These are phyloP conservation scores for Solenopsis fugax DNA, from an alignment of 1,140 invertebrate species.

Conservation along the genomic window DNA sequence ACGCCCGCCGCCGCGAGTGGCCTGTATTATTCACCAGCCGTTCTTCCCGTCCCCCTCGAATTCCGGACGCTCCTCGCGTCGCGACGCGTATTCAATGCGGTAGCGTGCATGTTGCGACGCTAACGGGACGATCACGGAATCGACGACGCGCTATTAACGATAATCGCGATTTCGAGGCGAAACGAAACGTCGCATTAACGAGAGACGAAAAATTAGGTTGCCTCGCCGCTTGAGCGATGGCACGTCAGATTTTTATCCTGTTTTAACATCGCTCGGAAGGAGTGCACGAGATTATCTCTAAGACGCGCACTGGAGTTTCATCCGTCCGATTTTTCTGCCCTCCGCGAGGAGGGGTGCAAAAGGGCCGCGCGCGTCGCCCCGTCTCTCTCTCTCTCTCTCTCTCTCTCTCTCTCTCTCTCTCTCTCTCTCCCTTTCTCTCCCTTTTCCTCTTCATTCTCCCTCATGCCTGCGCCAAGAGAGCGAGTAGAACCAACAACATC, in stretches of 20 bases:
- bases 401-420: neutral
- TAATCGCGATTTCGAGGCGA: neutral
- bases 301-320: neutral
- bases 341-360: conserved; percentile 17
- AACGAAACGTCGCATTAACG: neutral
- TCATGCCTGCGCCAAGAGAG: neutral
- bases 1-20: conserved; percentile 2
- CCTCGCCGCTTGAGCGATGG: neutral
- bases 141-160: neutral
- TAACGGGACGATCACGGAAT: neutral
- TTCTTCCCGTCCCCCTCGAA: neutral
- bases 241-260: conserved; percentile 39
- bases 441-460: neutral
- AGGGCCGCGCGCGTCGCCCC: neutral
- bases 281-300: conserved; percentile 28
- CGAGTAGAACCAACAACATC: conserved; percentile 51
- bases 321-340: conserved; percentile 17
- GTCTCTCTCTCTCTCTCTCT: neutral
- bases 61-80: neutral
- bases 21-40: conserved; percentile 50
- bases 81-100: neutral
- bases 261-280: neutral
- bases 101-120: neutral
- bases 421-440: neutral
- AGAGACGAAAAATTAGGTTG: conserved; percentile 18